A percentile compares a stretch with the other conserved stretches of the same genome.
Evolutionary conservation across 2,113 vertebrate genomes (phyloP).

Genomic region (Leptodactylus fuscus): DNA sequence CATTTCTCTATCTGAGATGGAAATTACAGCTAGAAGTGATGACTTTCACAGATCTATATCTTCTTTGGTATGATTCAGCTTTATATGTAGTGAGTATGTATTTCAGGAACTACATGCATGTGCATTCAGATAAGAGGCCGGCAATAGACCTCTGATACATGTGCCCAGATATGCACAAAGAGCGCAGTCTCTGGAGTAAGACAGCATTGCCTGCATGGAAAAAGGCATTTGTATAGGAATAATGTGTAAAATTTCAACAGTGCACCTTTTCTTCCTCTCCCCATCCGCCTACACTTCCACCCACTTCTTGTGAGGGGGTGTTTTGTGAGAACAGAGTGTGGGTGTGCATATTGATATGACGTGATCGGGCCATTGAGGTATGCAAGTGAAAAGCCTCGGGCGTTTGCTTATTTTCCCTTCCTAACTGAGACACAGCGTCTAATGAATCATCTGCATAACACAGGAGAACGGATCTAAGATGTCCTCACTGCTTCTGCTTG

Average conservation of each 20-base stretch:
- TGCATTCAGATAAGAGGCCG: too few relatives aligned
- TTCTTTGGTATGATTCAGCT: not conserved
- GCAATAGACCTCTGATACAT: too few relatives aligned
- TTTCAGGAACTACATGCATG: not conserved
- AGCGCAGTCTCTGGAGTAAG: not conserved
- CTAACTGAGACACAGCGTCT: not conserved
- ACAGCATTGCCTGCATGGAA: not conserved
- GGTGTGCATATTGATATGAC: conserved; percentile 5
- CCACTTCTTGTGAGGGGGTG: conserved; percentile 11
- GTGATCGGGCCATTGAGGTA: not conserved
- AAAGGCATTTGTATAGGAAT: not conserved
- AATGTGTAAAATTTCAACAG: not conserved
- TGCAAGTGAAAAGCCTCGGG: not conserved
- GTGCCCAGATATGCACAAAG: not conserved
- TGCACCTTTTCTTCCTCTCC: conserved; percentile 1
- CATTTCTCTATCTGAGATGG: too few relatives aligned
- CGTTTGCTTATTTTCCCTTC: not conserved
- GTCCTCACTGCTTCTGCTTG: not conserved
- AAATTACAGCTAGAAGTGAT: not conserved
- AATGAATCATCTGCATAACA: not conserved
- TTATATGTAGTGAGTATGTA: not conserved
- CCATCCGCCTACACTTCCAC: not conserved
- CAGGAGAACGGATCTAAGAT: not conserved
- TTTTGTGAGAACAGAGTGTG: conserved; percentile 9
- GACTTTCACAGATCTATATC: not conserved